Base-by-base conservation (phyloP, 1,140 invertebrate species). In the Lepidotrigona ventralis region DNA sequence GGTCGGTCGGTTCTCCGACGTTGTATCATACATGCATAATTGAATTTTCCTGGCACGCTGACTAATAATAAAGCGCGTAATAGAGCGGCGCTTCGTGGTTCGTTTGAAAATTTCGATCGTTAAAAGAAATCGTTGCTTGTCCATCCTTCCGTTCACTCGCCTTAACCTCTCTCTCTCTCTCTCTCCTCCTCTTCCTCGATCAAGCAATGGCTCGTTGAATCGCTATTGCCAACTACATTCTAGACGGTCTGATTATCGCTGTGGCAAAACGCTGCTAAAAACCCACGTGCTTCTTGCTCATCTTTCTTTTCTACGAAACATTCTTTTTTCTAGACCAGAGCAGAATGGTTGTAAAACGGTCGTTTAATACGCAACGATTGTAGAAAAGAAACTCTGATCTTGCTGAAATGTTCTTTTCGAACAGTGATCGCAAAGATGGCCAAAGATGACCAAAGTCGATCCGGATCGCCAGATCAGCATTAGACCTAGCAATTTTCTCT, bases 71-170 rank as follows among this genome's bases (percentile, higher is more conserved):
- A 75, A 51, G 69, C 64, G 69, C 70, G 89, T 90, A 88, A 90
- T 90, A 90, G 88, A 90, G 88, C 89, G 86, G 54, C 74, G 26
- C 88, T 87, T 90, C 81, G 81, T 88, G 85, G 85, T 84, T 90
- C 87, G 89, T 88, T 90, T 87, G 76, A 78, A 90, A 90, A 87
- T 90, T 90, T 90, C 87, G 89, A 90, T 90, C 89, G 76, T 90
- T 86, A 90, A 80, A 86, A 84, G 83, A 86, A 85, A 88, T 64
- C 51, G 63, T 53, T 17, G 71, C 66, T 71, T 58, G 60, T 83
- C 53, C 58, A 54, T 53, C 66, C 66, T 88, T 75, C 56, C 80
- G 26, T 88, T 88, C 87, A 73, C 86, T 46, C 39, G 39, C 39
- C 39, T 39, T 39, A 39, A 39, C 39, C 39, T 46, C 6, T 46